A percentile compares a stretch with the other conserved stretches of the same genome.
These are phyloP conservation scores for Macquaria ambigua DNA, from an alignment of 2,113 vertebrate species.

Conservation along the genomic window DNA sequence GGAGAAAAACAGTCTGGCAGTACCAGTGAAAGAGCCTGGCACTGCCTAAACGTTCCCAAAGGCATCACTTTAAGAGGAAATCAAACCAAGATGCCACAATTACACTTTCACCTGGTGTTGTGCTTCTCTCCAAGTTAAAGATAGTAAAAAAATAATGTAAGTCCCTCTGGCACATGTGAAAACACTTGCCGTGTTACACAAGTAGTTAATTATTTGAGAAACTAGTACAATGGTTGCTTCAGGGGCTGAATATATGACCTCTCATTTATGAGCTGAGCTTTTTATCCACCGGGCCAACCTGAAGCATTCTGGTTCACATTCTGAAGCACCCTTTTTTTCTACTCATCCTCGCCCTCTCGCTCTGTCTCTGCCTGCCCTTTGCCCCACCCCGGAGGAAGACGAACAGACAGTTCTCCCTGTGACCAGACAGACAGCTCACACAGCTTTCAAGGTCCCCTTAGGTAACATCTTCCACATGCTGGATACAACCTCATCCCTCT, in stretches of 20 bases:
- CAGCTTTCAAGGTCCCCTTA: slow-evolving; percentile 43
- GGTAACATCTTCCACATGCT: slow-evolving; percentile 73
- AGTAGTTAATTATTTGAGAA: slow-evolving; percentile 22
- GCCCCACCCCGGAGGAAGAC: slow-evolving; percentile 63
- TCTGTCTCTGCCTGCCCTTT: slow-evolving; percentile 55
- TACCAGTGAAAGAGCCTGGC: slow-evolving; percentile 28
- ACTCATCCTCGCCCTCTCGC: slow-evolving; percentile 21
- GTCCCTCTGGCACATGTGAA: slow-evolving; percentile 2
- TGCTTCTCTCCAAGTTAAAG: slow-evolving; percentile 20
- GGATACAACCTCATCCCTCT: slow-evolving; percentile 37
- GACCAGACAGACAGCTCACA: slow-evolving; percentile 67
- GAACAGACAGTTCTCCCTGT: slow-evolving; percentile 53
- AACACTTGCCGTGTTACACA: slow-evolving; percentile 27
- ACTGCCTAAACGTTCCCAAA: slow-evolving; percentile 40
- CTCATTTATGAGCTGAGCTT: slow-evolving; percentile 6
- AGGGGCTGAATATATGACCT: slow-evolving; percentile 20
- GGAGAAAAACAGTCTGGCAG: slow-evolving; percentile 51
- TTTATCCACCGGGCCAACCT: slow-evolving; percentile 26
- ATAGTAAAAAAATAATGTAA: neutral
- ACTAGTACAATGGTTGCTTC: slow-evolving; percentile 1
- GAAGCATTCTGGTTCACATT: slow-evolving; percentile 40
- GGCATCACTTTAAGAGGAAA: slow-evolving; percentile 52
- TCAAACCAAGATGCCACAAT: slow-evolving; percentile 33
- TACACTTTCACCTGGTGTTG: slow-evolving; percentile 27
- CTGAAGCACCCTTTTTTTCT: slow-evolving; percentile 30